Percentiles rank a stretch among this genome's conserved stretches.
Evolutionary conservation across 2,797 vertebrate species (phyloP).

Genomic region (Oreonectes daqikongensis): DNA sequence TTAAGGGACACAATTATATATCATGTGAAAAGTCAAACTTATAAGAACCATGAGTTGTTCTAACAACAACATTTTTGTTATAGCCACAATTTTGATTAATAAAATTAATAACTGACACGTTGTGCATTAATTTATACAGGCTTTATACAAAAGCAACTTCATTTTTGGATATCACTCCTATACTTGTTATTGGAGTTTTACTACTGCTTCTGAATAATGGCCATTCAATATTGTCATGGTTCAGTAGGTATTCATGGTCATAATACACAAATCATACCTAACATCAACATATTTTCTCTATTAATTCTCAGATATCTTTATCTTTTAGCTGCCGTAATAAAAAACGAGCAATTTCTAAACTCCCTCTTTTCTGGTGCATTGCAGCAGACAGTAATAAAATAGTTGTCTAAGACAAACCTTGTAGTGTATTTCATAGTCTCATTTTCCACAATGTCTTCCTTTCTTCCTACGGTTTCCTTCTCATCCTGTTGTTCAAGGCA

Average conservation of each 20-base stretch:
- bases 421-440: slow-evolving; percentile 63
- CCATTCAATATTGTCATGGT: background rate
- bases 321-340: background rate
- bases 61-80: background rate
- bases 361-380: background rate
- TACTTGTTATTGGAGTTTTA: too few species aligned
- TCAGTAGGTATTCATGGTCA: background rate
- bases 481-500: slow-evolving; percentile 45
- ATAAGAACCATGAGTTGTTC: background rate
- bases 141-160: background rate
- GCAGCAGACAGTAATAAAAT: slow-evolving; percentile 1
- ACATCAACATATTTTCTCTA: background rate
- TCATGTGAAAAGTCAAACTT: too few species aligned
- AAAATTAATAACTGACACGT: background rate
- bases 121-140: background rate
- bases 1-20: too few species aligned
- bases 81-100: background rate
- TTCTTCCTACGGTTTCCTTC: slow-evolving; percentile 23
- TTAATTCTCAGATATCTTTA: background rate
- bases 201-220: background rate
- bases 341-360: background rate
- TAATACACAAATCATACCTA: background rate
- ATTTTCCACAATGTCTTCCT: slow-evolving; percentile 56
- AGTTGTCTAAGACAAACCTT: slow-evolving; percentile 65
- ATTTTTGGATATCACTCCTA: too few species aligned